These are phyloP conservation scores for Choreutis nemorana DNA, from an alignment of 2,888 invertebrate species.

Conservation along the genomic window DNA sequence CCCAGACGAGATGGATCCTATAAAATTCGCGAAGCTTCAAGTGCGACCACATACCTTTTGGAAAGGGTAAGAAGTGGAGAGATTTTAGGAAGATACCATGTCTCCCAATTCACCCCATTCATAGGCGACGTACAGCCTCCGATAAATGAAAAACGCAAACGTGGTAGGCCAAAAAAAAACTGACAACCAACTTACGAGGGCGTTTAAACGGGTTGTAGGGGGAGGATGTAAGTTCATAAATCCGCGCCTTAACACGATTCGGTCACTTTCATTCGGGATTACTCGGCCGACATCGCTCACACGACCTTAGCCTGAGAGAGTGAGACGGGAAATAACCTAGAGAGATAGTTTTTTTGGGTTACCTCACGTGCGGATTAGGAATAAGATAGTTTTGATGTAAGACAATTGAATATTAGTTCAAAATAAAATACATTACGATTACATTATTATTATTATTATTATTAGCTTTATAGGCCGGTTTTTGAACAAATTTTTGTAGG, in stretches of 20 bases:
- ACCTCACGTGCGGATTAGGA: no score
- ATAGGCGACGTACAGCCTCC: conserved; percentile 1
- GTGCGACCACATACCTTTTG: conserved; percentile 1
- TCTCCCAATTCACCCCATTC: conserved; percentile 3
- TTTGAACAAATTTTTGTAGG: no score
- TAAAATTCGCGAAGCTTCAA: background rate
- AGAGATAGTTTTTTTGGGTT: no score
- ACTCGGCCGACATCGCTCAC: background rate
- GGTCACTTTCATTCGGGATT: background rate
- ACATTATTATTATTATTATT: no score
- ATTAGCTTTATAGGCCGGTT: no score
- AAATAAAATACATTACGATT: no score
- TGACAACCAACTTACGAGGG: background rate
- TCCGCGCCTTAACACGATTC: background rate
- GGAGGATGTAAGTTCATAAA: conserved; percentile 3
- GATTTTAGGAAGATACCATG: conserved; percentile 3
- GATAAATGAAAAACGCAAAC: conserved; percentile 1
- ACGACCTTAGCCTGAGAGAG: no score
- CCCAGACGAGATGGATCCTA: conserved; percentile 5
- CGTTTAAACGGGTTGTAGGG: conserved; percentile 2
- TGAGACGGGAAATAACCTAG: no score
- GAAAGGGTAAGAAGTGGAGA: background rate
- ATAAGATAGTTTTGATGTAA: no score
- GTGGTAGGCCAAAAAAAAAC: conserved; percentile 2
- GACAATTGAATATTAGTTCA: no score